Conservation (phyloP, 2,888 invertebrate species). For the Drosophila formosana region DNA sequence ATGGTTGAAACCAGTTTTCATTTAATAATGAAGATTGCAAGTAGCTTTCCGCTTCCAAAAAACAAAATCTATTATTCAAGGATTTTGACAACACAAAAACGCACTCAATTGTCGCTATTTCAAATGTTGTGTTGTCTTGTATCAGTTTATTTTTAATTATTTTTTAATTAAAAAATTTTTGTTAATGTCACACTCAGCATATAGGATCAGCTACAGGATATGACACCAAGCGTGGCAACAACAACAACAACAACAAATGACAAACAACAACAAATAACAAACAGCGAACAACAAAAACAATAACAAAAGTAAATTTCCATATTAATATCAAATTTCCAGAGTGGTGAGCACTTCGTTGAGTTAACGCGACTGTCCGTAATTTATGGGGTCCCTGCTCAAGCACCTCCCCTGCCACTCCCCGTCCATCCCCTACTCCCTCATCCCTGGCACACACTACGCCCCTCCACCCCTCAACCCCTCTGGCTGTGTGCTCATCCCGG, state of each 20-base stretch:
- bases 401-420: not conserved
- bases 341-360: constrained; percentile 52
- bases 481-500: constrained; percentile 18
- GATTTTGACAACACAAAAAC: constrained; percentile 6
- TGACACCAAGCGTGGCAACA: constrained; percentile 31
- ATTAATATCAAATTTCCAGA: constrained; percentile 69
- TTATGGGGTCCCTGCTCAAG: constrained; percentile 54
- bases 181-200: constrained; percentile 28
- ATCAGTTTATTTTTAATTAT: constrained; percentile 61
- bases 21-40: not conserved
- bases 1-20: constrained; percentile 3
- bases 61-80: not conserved
- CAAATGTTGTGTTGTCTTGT: constrained; percentile 16
- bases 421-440: not conserved
- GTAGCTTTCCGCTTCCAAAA: not conserved
- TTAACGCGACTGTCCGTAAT: constrained; percentile 63
- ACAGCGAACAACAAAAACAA: constrained; percentile 28
- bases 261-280: not conserved
- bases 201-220: constrained; percentile 39
- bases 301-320: constrained; percentile 62
- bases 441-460: no score
- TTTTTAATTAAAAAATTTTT: constrained; percentile 67
- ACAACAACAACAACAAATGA: constrained; percentile 2
- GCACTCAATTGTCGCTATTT: constrained; percentile 9
- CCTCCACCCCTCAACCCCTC: not conserved